Evolutionary conservation across 2,797 vertebrate species (phyloP), one percentile per base, ranked within the genome.

Genomic region (Diplodus puntazzo): DNA sequence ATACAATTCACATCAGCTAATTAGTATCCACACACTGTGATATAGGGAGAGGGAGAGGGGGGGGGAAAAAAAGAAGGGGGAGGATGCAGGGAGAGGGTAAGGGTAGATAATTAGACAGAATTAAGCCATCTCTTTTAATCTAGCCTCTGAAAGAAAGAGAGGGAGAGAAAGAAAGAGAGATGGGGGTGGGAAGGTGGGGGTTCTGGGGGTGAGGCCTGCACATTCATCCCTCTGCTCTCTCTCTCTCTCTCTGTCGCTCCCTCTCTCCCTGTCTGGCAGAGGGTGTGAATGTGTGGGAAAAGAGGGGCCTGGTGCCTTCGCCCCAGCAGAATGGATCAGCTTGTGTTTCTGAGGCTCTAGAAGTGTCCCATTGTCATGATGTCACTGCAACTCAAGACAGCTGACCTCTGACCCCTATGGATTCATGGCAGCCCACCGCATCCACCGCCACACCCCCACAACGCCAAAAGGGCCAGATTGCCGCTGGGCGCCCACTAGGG

Each of bases 281-380:
- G 90, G 90, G 94, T 94, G 95, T 96, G 97, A 97, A 97, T 96
- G 96, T 96, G 95, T 98, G 97, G 96, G 97, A 97, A 97, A 96
- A 96, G 95, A 95, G 96, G 95, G 96, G 96, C 95, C 92, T 94
- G 93, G 94, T 96, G 94, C 97, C 96, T 97, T 97, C 96, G 96
- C 89, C 80, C 80, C 87, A 94, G 96, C 96, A 97, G 95, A 98
- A 97, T 95, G 95, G 96, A 95, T 96, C 95, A 96, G 96, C 97
- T 97, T 95, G 94, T 92, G 92, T 94, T 96, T 97, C 95, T 97
- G 92, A 94, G 95, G 95, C 95, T 97, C 94, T 91, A 95, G 96
- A 95, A 97, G 97, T 97, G 96, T 97, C 95, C 97, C 95, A 98
- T 98, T 99, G 98, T 99, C 96, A 96, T 97, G 96, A 97, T 98